Base-by-base conservation (phyloP, 2,888 invertebrate genomes). In the Agriopis aurantiaria region DNA sequence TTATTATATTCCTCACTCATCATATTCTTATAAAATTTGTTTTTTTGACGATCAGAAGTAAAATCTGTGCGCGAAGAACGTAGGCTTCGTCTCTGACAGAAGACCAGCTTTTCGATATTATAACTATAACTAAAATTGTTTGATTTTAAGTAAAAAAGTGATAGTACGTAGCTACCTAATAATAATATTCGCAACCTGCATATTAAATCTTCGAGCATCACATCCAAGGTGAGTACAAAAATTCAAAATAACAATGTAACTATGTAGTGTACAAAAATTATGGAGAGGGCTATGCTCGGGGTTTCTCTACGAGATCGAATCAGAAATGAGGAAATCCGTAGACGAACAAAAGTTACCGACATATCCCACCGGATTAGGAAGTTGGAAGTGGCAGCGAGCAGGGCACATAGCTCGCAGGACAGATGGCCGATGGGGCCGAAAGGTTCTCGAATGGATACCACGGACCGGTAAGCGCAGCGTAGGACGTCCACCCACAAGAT, bases 151-250 rank as follows among this genome's bases (percentile, higher is more conserved):
- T 41, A 41, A 55, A 14, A 41, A 41, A 17, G 56, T 43, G 56
- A 43, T 43, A 43, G 43, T 43, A 45, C 46, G 1, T 33, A 46
- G 14, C 33, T 48, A 3, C 48, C 45, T 57, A 46, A 23, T 45
- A 23, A 33, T 33, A 58, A 51, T n/a, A n/a, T n/a, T 23, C 43
- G 2, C 49, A 58, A 52, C 12, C 58, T 14, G 23, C 17, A 12
- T 41, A 17, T 65, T 10, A 33, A 14, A 43, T 58, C 55, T 68
- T 45, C 61, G 62, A 51, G 52, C 49, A 58, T 61, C 70, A 61
- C 55, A 59, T 69, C 63, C 71, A 75, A 75, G 75, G 74, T 75
- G 60, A 71, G 75, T 55, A 59, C 46, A 45, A 11, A 41, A 7
- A 48, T 23, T 23, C 17, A 51, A 3, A 43, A 51, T 43, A 8